Evolutionary conservation across 2,113 vertebrate species (phyloP).

Genomic region (Silurus meridionalis): DNA sequence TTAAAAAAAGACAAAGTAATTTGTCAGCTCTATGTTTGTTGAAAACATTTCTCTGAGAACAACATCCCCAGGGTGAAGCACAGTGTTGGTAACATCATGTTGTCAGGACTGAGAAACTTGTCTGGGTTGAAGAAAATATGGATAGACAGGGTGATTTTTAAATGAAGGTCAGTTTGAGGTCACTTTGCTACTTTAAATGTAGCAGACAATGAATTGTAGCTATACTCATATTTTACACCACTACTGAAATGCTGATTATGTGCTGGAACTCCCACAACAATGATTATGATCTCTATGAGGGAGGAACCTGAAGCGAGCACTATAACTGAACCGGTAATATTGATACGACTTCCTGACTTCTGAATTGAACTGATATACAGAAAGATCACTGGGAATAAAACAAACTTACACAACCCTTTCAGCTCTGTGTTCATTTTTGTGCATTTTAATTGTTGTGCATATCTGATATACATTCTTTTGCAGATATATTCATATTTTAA

Average conservation of each 20-base stretch:
- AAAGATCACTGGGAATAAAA: constrained; percentile 35
- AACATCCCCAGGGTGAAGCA: too few species aligned
- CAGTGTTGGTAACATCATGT: too few species aligned
- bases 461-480: constrained; percentile 59
- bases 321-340: neutral
- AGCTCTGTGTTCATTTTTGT: constrained; percentile 57
- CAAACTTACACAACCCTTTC: constrained; percentile 55
- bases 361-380: neutral
- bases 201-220: neutral
- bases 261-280: neutral
- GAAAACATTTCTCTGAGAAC: too few species aligned
- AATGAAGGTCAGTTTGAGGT: neutral
- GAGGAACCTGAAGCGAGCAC: neutral
- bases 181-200: neutral
- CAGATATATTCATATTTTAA: constrained; percentile 53
- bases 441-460: constrained; percentile 61
- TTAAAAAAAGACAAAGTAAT: neutral
- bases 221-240: neutral
- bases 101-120: too few species aligned
- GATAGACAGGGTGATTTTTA: too few species aligned
- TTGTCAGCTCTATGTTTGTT: too few species aligned
- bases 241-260: neutral
- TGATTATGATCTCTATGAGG: neutral
- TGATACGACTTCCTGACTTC: neutral
- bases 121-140: too few species aligned